Base-by-base conservation (phyloP, 2,888 invertebrate species). In the Limnephilus lunatus region DNA sequence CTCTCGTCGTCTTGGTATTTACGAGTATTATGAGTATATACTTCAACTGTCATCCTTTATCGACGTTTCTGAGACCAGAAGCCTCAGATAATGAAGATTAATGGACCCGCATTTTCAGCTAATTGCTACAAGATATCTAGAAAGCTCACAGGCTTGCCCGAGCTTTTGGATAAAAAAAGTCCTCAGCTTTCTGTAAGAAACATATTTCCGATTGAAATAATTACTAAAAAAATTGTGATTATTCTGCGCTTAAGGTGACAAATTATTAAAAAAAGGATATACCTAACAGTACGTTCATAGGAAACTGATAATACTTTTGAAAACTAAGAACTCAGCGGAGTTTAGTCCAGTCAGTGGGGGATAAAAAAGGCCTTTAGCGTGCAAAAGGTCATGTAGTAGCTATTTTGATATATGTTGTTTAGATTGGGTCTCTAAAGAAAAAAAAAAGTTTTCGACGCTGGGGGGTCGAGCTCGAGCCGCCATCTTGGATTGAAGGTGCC, bases 91-190 rank as follows among this genome's bases (percentile, higher is more conserved):
- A 68, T 68, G 68, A 68, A 68, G 35, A 83, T 83, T 83, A 39
- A 83, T 83, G 83, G 83, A 32, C 83, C 83, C 83, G 83, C 83
- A 83, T 35, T 39, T 83, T 32, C 83, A n/a, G 32, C 31, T 83
- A 83, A 83, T 83, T 83, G 32, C 83, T 25, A 39, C 83, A 35
- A 7, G 68, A 68, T 68, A 68, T 68, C 68, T 68, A n/a, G n/a
- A 68, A 68, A 68, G 25, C 68, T 68, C 68, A n/a, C 68, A n/a
- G 68, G 25, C 68, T 25, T 25, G 25, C 68, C 68, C 25, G 68
- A n/a, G n/a, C 68, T 68, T 7, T 68, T 68, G 68, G 68, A 68
- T n/a, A 68, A 68, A 68, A n/a, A 68, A n/a, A 68, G 25, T 68
- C 68, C 25, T n/a, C 25, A 68, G 68, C 68, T 25, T 68, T 68